Evolutionary conservation across 2,888 invertebrate genomes (phyloP), one percentile per base, ranked within the genome.

Genomic region (Trachelus iudaicus): DNA sequence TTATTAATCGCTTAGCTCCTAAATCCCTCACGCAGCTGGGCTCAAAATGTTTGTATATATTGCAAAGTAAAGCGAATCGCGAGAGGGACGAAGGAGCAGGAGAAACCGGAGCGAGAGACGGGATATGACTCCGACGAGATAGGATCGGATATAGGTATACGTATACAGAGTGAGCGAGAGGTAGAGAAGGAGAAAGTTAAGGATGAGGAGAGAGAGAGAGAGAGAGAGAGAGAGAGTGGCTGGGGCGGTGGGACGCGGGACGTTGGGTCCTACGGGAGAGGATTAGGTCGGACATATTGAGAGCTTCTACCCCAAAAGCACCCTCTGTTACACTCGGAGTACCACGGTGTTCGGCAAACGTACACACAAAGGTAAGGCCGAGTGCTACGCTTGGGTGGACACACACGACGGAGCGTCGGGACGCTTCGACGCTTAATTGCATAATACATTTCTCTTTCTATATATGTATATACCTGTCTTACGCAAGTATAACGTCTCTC

Each of bases 1-100:
- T 90, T 89, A 89, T 90, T 89, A 90, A 90, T 90, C 90, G 89
- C 87, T 87, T 87, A 86, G 87, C 88, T 90, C 87, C 89, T 86
- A 89, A 90, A 90, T 89, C 90, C 90, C 86, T 83, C 81, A 85
- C 87, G 86, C 90, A 90, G 89, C 90, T 90, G 90, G 87, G 84
- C 84, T 88, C 87, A 85, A 86, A 87, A 87, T 87, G 89, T 88
- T 88, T 87, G 86, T 88, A 86, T 87, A 87, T 87, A 88, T 88
- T 86, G 87, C 85, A 85, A 85, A 86, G 87, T 85, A 85, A 87
- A 86, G 84, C 83, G 83, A 81, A 56, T 56, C 56, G 56, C 6
- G 56, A 56, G 56, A 56, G 23, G 56, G 56, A 56, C 2, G 56
- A 6, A 56, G 23, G 56, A 56, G 23, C 69, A 69, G 34, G 73